Conservation (phyloP, 1,140 invertebrate species). For the Drosophila saltans region DNA sequence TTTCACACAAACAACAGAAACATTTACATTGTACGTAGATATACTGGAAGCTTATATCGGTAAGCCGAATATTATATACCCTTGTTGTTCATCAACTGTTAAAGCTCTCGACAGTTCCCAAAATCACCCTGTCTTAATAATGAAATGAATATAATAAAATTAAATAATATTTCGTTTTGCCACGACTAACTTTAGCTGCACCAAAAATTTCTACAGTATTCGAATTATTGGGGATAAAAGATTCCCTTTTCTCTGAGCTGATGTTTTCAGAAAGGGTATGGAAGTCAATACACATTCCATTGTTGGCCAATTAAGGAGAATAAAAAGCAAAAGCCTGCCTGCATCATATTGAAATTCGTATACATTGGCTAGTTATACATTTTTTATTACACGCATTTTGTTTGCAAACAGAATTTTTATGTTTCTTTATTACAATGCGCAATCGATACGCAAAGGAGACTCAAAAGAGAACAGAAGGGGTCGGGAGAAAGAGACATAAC, state of each 20-base stretch:
- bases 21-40: neutral
- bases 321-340: constrained; percentile 26
- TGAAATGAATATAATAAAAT: neutral
- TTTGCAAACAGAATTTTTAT: constrained; percentile 64
- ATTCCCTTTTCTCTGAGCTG: neutral
- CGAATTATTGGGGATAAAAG: neutral
- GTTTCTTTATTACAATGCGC: constrained; percentile 63
- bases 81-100: neutral
- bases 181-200: neutral
- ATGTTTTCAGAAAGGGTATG: neutral
- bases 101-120: neutral
- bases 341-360: constrained; percentile 11
- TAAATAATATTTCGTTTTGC: too few species aligned
- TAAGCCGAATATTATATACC: neutral
- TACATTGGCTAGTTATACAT: constrained; percentile 49
- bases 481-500: neutral
- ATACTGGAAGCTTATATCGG: constrained; percentile 1
- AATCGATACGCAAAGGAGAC: constrained; percentile 48
- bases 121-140: neutral
- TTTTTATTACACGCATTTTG: constrained; percentile 63
- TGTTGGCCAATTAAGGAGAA: constrained; percentile 42
- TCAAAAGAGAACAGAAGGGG: neutral
- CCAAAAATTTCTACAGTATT: too few species aligned
- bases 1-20: constrained; percentile 4
- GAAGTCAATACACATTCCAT: neutral